Conservation (phyloP, 1,140 invertebrate species). For the Tetranychus urticae region DNA sequence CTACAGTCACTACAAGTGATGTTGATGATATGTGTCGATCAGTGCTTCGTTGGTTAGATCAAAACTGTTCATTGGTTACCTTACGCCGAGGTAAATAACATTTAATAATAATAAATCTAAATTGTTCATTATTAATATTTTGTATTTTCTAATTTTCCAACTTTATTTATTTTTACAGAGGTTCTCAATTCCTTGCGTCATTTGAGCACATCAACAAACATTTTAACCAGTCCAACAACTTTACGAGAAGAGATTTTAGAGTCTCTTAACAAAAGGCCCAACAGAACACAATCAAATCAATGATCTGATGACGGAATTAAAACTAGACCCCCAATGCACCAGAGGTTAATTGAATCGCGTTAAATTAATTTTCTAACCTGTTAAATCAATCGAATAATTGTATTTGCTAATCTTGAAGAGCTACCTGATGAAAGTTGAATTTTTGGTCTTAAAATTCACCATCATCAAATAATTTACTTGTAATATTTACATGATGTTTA, state of each 20-base stretch:
- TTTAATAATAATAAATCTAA: not conserved
- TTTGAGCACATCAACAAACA: slow-evolving; percentile 74
- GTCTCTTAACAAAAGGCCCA: slow-evolving; percentile 7
- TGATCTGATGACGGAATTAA: too few relatives aligned
- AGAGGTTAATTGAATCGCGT: too few relatives aligned
- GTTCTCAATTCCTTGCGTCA: slow-evolving; percentile 71
- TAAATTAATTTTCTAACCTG: too few relatives aligned
- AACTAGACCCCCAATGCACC: too few relatives aligned
- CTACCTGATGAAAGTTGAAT: too few relatives aligned
- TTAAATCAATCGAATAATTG: too few relatives aligned
- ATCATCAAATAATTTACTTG: too few relatives aligned
- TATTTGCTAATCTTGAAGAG: too few relatives aligned
- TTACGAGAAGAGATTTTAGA: slow-evolving; percentile 56
- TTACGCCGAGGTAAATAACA: slow-evolving; percentile 55
- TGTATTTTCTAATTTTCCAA: not conserved
- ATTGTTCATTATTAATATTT: slow-evolving; percentile 17
- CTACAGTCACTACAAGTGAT: slow-evolving; percentile 66
- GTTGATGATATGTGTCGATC: slow-evolving; percentile 74
- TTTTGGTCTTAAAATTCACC: too few relatives aligned
- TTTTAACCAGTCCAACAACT: slow-evolving; percentile 58
- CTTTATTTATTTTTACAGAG: slow-evolving; percentile 32
- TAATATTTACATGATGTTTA: too few relatives aligned
- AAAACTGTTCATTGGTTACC: slow-evolving; percentile 76
- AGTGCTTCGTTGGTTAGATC: slow-evolving; percentile 75
- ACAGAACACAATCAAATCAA: too few relatives aligned